Base-by-base conservation (phyloP, 1,140 invertebrate genomes). In the Bombus fervidus region DNA sequence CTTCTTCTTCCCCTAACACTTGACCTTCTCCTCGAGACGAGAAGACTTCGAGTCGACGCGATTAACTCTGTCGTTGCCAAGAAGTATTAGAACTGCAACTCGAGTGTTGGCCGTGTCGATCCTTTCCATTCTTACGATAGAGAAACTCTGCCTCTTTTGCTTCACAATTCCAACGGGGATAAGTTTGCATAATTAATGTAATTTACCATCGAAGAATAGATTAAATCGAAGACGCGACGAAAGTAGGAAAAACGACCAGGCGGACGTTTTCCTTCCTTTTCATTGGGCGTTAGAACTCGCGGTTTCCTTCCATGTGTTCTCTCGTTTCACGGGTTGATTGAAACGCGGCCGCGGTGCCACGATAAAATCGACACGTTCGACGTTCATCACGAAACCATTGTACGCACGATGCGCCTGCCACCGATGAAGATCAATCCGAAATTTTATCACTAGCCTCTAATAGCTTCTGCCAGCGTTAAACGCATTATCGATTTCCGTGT, bases 401-500 rank as follows among this genome's bases (percentile, higher is more conserved):
- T 59, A 4, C 31, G 43, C 31, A 3, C 47, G 37, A 28, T 66
- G 39, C 31, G 68, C 31, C 69, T 37, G 53, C 69, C 13, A 25
- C 57, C 57, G 71, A 71, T 66, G 83, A 81, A 85, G 85, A 89
- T 85, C 87, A 89, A 81, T 89, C 59, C 66, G 31, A 41, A 76
- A 69, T 83, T 75, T 77, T 64, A 69, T 81, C 77, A 81, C 37
- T 12, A 28, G 71, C 39, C 66, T 31, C 47, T 89, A 86, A 88
- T 86, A 86, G 87, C 69, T 25, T n/a, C 37, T 25, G 25, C 22
- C 15, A 41, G 66, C 82, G 74, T 82, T 80, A 81, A 62, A 41
- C 28, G 31, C 57, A 66, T 85, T 83, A 89, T 88, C 87, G 86
- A 89, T 89, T 77, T 73, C 80, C 59, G 31, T n/a, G 66, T 75